A percentile compares a stretch with the other conserved stretches of the same genome.
Evolutionary conservation across 2,888 invertebrate species (phyloP).

Genomic region (Cecidostiba fungosa): DNA sequence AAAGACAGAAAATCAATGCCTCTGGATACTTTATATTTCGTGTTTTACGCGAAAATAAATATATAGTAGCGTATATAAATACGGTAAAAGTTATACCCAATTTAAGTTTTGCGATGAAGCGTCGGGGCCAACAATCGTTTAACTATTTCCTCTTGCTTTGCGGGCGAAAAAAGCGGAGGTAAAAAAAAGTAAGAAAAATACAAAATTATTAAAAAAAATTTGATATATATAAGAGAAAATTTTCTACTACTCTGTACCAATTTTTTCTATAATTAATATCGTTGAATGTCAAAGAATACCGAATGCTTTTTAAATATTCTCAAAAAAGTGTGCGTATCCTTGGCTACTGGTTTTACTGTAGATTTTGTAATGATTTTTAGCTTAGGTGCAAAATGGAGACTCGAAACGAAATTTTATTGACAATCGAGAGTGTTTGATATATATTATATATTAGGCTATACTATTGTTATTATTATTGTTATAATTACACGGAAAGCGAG

Average conservation of each 20-base stretch:
- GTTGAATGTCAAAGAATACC: neutral
- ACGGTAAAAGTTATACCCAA: neutral
- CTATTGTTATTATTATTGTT: neutral
- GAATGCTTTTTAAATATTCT: neutral
- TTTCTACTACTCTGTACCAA: conserved; percentile 17
- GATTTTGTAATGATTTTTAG: conserved; percentile 2
- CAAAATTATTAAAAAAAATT: neutral
- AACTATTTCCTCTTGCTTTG: neutral
- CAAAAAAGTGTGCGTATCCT: neutral
- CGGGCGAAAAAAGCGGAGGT: neutral
- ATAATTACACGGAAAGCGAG: neutral
- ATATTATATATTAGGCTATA: neutral
- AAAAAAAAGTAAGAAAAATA: neutral
- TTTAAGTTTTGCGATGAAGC: neutral
- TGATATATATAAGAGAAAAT: neutral
- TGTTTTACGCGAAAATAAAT: neutral
- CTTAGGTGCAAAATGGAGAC: conserved; percentile 4
- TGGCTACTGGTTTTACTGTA: neutral
- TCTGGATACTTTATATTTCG: conserved; percentile 37
- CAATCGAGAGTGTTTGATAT: conserved; percentile 21
- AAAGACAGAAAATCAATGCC: conserved; percentile 49
- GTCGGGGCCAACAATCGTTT: conserved; percentile 7
- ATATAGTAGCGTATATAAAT: neutral
- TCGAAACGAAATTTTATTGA: neutral
- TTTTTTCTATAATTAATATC: neutral